Evolutionary conservation across 2,113 vertebrate species (phyloP).

Genomic region (Steatornis caripensis): DNA sequence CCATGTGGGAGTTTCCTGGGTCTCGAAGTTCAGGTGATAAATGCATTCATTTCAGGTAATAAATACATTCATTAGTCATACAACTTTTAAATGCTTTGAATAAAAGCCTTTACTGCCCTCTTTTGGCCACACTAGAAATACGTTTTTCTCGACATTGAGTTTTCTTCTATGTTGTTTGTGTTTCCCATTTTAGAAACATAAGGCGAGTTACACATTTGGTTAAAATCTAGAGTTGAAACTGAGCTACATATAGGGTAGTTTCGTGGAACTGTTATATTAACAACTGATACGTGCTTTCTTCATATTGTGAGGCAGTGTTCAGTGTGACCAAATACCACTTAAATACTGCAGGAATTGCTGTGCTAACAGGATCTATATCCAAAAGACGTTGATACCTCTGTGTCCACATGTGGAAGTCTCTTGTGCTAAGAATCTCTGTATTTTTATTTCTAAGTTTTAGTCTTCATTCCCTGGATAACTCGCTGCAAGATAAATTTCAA

Average conservation of each 20-base stretch:
- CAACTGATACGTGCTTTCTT: background rate
- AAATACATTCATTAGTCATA: background rate
- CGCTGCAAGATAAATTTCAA: background rate
- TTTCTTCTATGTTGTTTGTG: background rate
- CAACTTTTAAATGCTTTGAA: background rate
- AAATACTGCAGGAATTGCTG: background rate
- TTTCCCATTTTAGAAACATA: background rate
- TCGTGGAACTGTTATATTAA: background rate
- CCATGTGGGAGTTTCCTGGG: background rate
- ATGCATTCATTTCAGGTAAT: background rate
- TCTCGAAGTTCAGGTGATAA: background rate
- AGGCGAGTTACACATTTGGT: background rate
- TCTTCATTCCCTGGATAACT: background rate
- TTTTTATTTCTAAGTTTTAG: background rate
- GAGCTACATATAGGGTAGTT: background rate
- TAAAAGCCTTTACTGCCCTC: constrained; percentile 44
- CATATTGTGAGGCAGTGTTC: background rate
- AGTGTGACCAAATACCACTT: background rate
- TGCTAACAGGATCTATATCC: background rate
- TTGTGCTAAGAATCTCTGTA: background rate
- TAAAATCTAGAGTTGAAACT: background rate
- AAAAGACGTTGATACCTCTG: background rate
- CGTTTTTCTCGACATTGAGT: background rate
- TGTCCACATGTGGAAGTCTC: background rate
- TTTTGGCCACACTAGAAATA: constrained; percentile 17